Percentiles rank a stretch among this genome's conserved stretches.
Conservation (phyloP, 2,888 invertebrate species). For the Lasioglossum villosulum region DNA sequence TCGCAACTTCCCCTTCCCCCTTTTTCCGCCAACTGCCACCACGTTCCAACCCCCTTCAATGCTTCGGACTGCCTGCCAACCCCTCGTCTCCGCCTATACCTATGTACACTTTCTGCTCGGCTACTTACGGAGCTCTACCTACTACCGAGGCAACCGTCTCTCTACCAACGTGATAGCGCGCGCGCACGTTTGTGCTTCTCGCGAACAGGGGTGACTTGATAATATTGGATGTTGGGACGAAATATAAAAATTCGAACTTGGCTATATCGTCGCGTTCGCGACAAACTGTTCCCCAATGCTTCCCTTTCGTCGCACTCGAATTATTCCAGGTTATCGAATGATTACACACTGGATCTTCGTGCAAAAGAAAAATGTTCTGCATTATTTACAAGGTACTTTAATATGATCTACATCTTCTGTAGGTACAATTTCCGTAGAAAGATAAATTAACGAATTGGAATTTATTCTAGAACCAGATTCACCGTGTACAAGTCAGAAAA, state of each 20-base stretch:
- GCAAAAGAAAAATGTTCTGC: not conserved
- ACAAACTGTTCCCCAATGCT: not conserved
- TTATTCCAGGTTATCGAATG: not conserved
- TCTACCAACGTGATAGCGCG: slow-evolving; percentile 8
- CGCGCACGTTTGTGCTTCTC: slow-evolving; percentile 77
- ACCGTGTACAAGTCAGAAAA: not conserved
- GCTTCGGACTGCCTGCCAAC: slow-evolving; percentile 78
- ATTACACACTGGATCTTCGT: not conserved
- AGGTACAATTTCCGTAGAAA: too few relatives aligned
- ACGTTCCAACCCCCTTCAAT: slow-evolving; percentile 77
- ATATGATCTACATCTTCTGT: too few relatives aligned
- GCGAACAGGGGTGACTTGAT: slow-evolving; percentile 11
- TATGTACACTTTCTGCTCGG: slow-evolving; percentile 72
- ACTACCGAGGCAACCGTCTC: not conserved
- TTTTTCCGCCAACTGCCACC: slow-evolving; percentile 77
- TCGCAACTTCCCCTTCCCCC: slow-evolving; percentile 81
- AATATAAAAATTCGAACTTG: not conserved
- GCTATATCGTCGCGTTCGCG: not conserved
- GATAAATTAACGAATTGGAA: too few relatives aligned
- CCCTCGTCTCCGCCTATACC: slow-evolving; percentile 79
- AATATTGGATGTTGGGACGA: not conserved
- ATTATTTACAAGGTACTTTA: not conserved
- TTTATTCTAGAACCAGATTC: too few relatives aligned
- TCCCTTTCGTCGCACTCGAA: not conserved
- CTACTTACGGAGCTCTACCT: slow-evolving; percentile 49